These are phyloP conservation scores for Parnassius mnemosyne DNA, from an alignment of 2,888 invertebrate genomes.

Conservation along the genomic window DNA sequence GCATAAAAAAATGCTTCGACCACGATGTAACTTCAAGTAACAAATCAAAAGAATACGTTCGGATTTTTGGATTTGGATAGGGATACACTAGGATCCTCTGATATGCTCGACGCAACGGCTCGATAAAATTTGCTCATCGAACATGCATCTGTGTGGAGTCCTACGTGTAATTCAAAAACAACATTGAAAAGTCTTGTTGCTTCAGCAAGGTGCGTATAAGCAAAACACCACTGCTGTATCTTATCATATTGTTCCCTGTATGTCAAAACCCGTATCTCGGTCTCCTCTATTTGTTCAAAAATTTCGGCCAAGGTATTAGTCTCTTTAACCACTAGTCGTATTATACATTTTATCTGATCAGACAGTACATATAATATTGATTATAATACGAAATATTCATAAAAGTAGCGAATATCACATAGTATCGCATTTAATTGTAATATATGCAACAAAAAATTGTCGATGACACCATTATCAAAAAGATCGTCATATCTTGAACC, in stretches of 20 bases:
- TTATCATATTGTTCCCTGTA: slow-evolving; percentile 1
- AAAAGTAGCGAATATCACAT: slow-evolving; percentile 6
- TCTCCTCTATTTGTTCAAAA: not conserved
- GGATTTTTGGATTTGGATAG: too few species aligned
- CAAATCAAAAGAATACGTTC: too few species aligned
- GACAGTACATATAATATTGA: slow-evolving; percentile 5
- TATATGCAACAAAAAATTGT: not conserved
- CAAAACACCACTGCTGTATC: slow-evolving; percentile 11
- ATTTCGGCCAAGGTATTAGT: not conserved
- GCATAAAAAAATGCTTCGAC: too few species aligned
- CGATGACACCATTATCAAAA: not conserved
- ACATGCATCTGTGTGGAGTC: too few species aligned
- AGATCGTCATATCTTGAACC: slow-evolving; percentile 1
- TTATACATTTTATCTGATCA: slow-evolving; percentile 13
- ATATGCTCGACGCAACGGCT: too few species aligned
- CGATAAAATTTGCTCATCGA: too few species aligned
- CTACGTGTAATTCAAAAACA: slow-evolving; percentile 12
- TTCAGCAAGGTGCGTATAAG: slow-evolving; percentile 9
- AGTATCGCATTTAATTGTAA: slow-evolving; percentile 1
- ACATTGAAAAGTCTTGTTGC: slow-evolving; percentile 12
- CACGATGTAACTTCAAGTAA: too few species aligned
- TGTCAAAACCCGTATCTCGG: not conserved
- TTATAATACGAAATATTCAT: slow-evolving; percentile 9
- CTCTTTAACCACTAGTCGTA: slow-evolving; percentile 1
- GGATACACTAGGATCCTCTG: too few species aligned